These are phyloP conservation scores for Lochmaea capreae DNA, from an alignment of 2,888 invertebrate species.

Conservation along the genomic window DNA sequence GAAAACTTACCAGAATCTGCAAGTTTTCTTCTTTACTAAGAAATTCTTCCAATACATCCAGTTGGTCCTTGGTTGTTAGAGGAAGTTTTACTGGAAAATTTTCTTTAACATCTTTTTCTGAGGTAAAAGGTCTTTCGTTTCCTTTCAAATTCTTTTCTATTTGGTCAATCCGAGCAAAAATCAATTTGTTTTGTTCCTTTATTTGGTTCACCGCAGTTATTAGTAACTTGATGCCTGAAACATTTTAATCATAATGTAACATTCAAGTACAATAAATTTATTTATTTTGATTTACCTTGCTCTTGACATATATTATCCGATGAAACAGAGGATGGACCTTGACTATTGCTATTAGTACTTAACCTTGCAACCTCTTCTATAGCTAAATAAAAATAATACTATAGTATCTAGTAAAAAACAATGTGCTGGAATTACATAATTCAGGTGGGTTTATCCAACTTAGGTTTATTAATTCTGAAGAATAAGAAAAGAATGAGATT, in stretches of 20 bases:
- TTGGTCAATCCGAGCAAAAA: neutral
- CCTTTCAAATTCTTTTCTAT: neutral
- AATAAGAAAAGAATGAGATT: no score
- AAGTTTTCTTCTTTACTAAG: neutral
- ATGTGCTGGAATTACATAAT: no score
- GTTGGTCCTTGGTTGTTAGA: slow-evolving; percentile 4
- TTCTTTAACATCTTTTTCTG: neutral
- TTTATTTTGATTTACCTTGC: slow-evolving; percentile 4
- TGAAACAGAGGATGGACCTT: neutral
- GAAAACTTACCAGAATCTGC: neutral
- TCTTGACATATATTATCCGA: neutral
- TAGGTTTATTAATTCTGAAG: no score
- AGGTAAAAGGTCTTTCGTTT: neutral
- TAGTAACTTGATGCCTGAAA: no score
- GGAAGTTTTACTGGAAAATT: slow-evolving; percentile 8
- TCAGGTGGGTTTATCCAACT: neutral
- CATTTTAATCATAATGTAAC: no score
- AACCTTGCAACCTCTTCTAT: no score
- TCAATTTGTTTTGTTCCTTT: neutral
- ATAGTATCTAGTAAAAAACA: no score
- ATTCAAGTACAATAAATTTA: neutral
- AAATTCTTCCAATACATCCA: neutral
- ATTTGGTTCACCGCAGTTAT: neutral
- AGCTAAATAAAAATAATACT: no score
- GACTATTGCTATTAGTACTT: no score